A percentile compares a stretch with the other conserved stretches of the same genome.
Evolutionary conservation across 2,888 invertebrate genomes (phyloP).

Genomic region (Gryllus longicercus): DNA sequence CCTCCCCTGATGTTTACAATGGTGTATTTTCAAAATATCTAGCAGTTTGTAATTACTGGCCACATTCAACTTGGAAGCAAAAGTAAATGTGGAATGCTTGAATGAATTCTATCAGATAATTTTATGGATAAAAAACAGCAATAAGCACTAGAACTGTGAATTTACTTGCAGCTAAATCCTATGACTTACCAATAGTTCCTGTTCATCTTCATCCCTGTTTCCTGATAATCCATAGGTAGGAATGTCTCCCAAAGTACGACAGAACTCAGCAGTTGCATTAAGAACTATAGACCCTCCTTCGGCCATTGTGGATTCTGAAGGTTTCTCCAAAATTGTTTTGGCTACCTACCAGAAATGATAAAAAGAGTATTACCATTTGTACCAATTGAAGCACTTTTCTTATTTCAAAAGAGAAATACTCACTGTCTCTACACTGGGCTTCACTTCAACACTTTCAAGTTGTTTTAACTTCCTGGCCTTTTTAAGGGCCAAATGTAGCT

Average conservation of each 20-base stretch:
- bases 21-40: no score
- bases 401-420: neutral
- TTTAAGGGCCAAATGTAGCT: conserved; percentile 62
- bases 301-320: conserved; percentile 21
- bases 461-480: conserved; percentile 69
- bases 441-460: conserved; percentile 47
- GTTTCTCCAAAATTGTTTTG: conserved; percentile 40
- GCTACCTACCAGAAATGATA: conserved; percentile 41
- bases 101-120: no score
- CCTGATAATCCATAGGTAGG: conserved; percentile 91
- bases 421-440: conserved; percentile 39
- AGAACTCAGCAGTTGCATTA: conserved; percentile 95
- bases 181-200: conserved; percentile 57
- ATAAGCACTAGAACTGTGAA: no score
- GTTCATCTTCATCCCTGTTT: conserved; percentile 78
- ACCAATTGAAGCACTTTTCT: neutral
- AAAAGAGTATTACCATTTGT: neutral
- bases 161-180: neutral
- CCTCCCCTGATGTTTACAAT: no score
- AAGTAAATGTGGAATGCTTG: no score
- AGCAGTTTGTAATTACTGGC: no score
- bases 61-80: no score
- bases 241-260: conserved; percentile 90
- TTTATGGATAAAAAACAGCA: no score
- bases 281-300: conserved; percentile 65